Evolutionary conservation across 2,888 invertebrate species (phyloP).

Genomic region (Vannuccia rotundouncinata): DNA sequence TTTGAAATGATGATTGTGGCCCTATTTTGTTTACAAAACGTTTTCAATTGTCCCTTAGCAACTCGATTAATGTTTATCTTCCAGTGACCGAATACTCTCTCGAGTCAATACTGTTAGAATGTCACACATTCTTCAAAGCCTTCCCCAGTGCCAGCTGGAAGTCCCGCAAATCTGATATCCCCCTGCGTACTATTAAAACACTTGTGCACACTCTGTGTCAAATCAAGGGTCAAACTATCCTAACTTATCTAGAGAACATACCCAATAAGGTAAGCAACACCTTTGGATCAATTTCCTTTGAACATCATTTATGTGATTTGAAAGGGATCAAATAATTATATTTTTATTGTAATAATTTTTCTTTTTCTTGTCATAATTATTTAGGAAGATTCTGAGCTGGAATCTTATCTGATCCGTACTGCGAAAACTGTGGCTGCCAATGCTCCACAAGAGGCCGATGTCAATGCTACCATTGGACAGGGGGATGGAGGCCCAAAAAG

Average conservation of each 20-base stretch:
- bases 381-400: conserved; percentile 75
- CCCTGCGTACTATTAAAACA: conserved; percentile 74
- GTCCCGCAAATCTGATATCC: conserved; percentile 74
- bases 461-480: not conserved
- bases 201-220: conserved; percentile 83
- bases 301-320: too few relatives aligned
- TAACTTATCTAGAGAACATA: not conserved
- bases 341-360: not conserved
- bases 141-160: conserved; percentile 83
- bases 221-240: conserved; percentile 64
- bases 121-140: conserved; percentile 77
- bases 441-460: conserved; percentile 30
- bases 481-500: not conserved
- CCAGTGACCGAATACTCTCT: conserved; percentile 45
- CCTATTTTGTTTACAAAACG: too few relatives aligned
- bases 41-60: too few relatives aligned
- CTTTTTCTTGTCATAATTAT: conserved; percentile 40
- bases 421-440: conserved; percentile 44
- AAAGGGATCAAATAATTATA: not conserved
- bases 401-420: conserved; percentile 70
- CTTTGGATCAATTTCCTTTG: too few relatives aligned
- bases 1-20: too few relatives aligned
- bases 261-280: not conserved
- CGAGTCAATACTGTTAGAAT: conserved; percentile 64
- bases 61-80: too few relatives aligned